Conservation (phyloP, 2,888 invertebrate species). For the Drosophila conformis region DNA sequence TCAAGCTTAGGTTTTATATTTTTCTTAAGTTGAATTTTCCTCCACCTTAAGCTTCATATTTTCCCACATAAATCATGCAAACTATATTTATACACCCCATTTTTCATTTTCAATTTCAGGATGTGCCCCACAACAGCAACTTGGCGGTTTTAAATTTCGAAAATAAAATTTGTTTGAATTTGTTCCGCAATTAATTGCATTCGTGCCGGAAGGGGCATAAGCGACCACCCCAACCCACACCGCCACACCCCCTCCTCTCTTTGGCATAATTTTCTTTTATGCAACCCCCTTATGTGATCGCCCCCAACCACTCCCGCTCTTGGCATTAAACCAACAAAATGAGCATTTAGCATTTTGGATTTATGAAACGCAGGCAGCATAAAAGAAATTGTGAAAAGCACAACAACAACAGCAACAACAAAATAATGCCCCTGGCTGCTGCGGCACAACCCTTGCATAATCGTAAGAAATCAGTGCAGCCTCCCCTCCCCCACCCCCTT, state of each 20-base stretch:
- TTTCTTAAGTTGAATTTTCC: neutral
- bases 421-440: conserved; percentile 48
- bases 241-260: neutral
- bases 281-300: neutral
- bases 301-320: neutral
- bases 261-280: conserved; percentile 18
- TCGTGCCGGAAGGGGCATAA: conserved; percentile 22
- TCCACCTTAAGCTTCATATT: neutral
- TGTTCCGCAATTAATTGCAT: conserved; percentile 60
- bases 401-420: conserved; percentile 27
- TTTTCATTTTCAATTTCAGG: neutral
- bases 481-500: neutral
- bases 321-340: conserved; percentile 68
- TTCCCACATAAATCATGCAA: neutral
- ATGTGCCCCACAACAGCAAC: neutral
- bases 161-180: conserved; percentile 36
- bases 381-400: conserved; percentile 48
- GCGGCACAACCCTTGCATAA: conserved; percentile 51
- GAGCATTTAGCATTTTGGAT: conserved; percentile 76
- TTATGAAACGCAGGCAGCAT: conserved; percentile 39
- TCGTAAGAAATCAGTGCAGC: conserved; percentile 53
- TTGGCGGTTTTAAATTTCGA: conserved; percentile 15
- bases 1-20: neutral
- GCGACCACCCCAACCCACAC: conserved; percentile 16
- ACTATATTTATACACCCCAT: neutral